These are phyloP conservation scores for Xiphophorus hellerii DNA, from an alignment of 2,113 vertebrate species.

Conservation along the genomic window DNA sequence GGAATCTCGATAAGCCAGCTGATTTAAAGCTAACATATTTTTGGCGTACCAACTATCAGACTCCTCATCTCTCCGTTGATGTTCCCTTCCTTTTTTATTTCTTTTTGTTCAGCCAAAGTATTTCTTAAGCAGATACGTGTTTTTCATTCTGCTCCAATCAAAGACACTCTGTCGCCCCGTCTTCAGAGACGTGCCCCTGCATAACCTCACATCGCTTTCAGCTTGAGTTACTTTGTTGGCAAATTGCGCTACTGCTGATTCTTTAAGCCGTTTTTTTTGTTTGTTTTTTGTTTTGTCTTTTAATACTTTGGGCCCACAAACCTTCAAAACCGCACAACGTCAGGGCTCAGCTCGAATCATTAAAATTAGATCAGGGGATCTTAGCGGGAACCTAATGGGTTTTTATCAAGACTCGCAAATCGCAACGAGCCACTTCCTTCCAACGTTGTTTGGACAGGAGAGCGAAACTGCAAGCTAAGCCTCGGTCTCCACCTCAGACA, in stretches of 20 bases:
- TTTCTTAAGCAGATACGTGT: not conserved
- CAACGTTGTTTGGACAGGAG: conserved; percentile 82
- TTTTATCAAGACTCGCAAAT: conserved; percentile 64
- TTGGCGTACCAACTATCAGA: not conserved
- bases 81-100: conserved; percentile 4
- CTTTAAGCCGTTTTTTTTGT: not conserved
- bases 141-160: conserved; percentile 17
- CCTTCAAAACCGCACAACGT: conserved; percentile 33
- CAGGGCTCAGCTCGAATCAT: conserved; percentile 37
- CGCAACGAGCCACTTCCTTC: conserved; percentile 72
- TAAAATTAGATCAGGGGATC: conserved; percentile 70
- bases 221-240: conserved; percentile 28
- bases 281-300: no score
- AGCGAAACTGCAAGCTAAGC: conserved; percentile 80
- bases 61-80: conserved; percentile 5
- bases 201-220: conserved; percentile 28
- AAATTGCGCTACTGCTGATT: conserved; percentile 15
- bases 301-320: conserved; percentile 20
- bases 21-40: not conserved
- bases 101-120: conserved; percentile 24
- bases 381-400: conserved; percentile 38
- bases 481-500: conserved; percentile 67
- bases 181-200: conserved; percentile 35
- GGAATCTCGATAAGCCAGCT: not conserved
- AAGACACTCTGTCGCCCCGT: conserved; percentile 14